Evolutionary conservation across 1,140 invertebrate species (phyloP), one percentile per base, ranked within the genome.

Genomic region (Leguminivora glycinivorella): DNA sequence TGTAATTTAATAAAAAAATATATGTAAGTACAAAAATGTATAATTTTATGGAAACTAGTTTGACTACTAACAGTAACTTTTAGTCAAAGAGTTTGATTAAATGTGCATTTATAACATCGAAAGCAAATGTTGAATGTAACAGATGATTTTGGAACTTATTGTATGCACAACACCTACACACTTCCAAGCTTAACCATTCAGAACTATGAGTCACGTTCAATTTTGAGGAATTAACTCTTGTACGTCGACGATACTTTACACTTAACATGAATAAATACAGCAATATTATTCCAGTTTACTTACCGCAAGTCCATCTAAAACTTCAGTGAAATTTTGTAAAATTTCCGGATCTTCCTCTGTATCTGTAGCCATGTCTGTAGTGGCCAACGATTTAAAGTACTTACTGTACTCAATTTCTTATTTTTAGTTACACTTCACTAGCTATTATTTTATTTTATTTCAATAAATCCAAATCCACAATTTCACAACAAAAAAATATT

Each of bases 281-380:
- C 3, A 6, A 12, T 43, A n/a, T 43, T 43, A 17, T 6, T 43
- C n/a, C 17, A 43, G 24, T 69, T 69, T 72, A 72, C 74, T 72
- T 77, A 87, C 88, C 67, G 77, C 68, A 26, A 90, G 72, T 38
- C 75, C 72, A 25, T 84, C 78, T 58, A 88, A 78, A 22, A 86
- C 69, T 79, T 86, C 81, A 29, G 72, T 43, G 9, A 80, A 75
- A 77, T 87, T 81, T 73, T 86, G 81, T n/a, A 85, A 56, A 43
- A 80, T 60, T 69, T 77, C 79, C 7, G 72, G 71, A 69, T 85
- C 81, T 58, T 80, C 81, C 40, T 83, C 83, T 0, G 77, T 70
- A 34, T 85, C 78, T 17, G 43, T 70, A 9, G 83, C 75, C 85
- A 87, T 85, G n/a, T n/a, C n/a, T n/a, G n/a, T n/a, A n/a, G n/a